Evolutionary conservation across 2,888 invertebrate species (phyloP).

Genomic region (Cotesia congregata): DNA sequence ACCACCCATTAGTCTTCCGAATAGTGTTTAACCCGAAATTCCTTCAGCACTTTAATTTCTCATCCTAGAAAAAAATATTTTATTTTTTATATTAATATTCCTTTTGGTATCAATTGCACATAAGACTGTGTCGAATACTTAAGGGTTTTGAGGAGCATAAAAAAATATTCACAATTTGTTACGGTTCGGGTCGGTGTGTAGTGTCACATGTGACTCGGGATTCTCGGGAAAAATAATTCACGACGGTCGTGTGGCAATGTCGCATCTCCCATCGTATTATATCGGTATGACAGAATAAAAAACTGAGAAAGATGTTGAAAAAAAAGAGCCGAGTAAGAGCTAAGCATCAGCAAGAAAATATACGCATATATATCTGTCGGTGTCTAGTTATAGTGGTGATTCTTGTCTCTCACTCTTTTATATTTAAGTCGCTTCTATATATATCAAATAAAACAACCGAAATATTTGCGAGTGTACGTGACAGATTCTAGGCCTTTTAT

Average conservation of each 20-base stretch:
- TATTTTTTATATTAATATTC: background rate
- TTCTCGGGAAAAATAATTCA: slow-evolving; percentile 28
- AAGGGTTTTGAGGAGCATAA: slow-evolving; percentile 5
- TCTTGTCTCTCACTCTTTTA: background rate
- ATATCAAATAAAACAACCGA: slow-evolving; percentile 1
- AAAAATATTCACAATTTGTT: slow-evolving; percentile 31
- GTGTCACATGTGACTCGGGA: slow-evolving; percentile 31
- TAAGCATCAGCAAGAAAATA: slow-evolving; percentile 29
- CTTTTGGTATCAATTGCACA: slow-evolving; percentile 2
- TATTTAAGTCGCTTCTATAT: background rate
- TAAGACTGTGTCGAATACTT: background rate
- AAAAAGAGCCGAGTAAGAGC: slow-evolving; percentile 33
- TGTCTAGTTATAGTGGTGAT: background rate
- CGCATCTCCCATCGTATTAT: slow-evolving; percentile 9
- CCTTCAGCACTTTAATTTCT: no score
- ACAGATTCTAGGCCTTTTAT: slow-evolving; percentile 38
- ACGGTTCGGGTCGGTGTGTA: slow-evolving; percentile 10
- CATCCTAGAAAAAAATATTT: background rate
- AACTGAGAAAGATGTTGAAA: slow-evolving; percentile 19
- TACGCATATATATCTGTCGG: slow-evolving; percentile 25
- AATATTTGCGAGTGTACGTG: slow-evolving; percentile 36
- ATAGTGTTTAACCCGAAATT: background rate
- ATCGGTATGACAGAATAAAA: slow-evolving; percentile 16
- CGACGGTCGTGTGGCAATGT: slow-evolving; percentile 32
- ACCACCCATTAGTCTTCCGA: slow-evolving; percentile 1